These are phyloP conservation scores for Hemiprocne comata DNA, from an alignment of 2,113 vertebrate species.

Conservation along the genomic window DNA sequence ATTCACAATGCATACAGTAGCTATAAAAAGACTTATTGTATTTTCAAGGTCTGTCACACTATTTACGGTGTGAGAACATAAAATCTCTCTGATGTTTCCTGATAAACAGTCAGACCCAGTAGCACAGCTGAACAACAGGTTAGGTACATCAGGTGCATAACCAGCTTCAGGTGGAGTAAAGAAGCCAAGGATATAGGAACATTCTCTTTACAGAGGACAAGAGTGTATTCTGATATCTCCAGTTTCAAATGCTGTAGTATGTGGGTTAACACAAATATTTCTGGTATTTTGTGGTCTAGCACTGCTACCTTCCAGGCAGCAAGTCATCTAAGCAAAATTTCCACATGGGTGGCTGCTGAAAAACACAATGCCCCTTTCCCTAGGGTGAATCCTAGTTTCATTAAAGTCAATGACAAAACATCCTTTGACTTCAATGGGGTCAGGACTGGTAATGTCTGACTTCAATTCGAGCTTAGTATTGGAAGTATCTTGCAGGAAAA, in stretches of 20 bases:
- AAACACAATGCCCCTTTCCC: conserved; percentile 63
- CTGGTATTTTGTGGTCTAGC: conserved; percentile 35
- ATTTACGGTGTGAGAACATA: conserved; percentile 61
- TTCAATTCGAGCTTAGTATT: neutral
- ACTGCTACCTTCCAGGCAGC: conserved; percentile 67
- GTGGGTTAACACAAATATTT: conserved; percentile 50
- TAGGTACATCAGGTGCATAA: conserved; percentile 16
- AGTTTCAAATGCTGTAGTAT: conserved; percentile 12
- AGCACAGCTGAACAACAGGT: conserved; percentile 2
- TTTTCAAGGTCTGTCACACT: conserved; percentile 75
- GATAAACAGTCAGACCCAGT: conserved; percentile 47
- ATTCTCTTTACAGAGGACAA: conserved; percentile 33
- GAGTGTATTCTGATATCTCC: neutral
- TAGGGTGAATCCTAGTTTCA: conserved; percentile 51
- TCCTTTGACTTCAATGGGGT: conserved; percentile 35
- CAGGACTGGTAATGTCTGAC: conserved; percentile 9
- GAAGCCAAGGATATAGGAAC: conserved; percentile 50
- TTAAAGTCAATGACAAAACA: conserved; percentile 60
- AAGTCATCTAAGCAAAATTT: conserved; percentile 68
- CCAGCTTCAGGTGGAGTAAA: conserved; percentile 26
- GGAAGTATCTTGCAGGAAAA: conserved; percentile 8
- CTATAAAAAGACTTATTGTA: conserved; percentile 71
- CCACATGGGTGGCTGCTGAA: conserved; percentile 66
- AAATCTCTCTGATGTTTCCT: conserved; percentile 46
- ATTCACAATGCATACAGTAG: conserved; percentile 58